Evolutionary conservation across 2,888 invertebrate genomes (phyloP).

Genomic region (Epinotia demarniana): DNA sequence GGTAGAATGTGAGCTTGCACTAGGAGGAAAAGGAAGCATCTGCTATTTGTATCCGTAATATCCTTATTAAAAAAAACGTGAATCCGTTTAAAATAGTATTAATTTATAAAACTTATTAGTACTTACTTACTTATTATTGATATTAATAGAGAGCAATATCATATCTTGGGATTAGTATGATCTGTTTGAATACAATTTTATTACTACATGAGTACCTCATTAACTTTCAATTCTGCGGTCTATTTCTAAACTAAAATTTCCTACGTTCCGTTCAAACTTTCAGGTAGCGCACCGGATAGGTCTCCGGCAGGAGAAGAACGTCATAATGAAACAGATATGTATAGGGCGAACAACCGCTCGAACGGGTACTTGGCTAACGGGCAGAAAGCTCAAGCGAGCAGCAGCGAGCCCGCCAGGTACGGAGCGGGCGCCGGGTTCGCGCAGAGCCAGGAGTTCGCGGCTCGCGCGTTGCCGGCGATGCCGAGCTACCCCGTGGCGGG

Average conservation of each 20-base stretch:
- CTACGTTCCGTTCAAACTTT: neutral
- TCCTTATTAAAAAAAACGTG: no score
- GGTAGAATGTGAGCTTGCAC: no score
- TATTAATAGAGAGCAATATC: no score
- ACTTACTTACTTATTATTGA: no score
- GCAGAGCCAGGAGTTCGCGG: constrained; percentile 11
- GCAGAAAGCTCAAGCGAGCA: constrained; percentile 16
- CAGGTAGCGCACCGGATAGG: constrained; percentile 15
- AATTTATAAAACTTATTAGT: no score
- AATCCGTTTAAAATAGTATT: no score
- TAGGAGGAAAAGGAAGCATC: no score
- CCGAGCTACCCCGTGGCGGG: constrained; percentile 32
- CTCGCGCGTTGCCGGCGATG: neutral
- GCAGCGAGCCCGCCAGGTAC: constrained; percentile 8
- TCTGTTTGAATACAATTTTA: no score
- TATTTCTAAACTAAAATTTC: neutral
- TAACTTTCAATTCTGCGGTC: no score
- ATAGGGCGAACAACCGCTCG: neutral
- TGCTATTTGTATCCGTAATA: no score
- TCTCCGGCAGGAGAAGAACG: constrained; percentile 2
- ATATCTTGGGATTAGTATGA: no score
- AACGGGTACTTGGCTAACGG: constrained; percentile 13
- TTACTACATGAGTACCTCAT: no score
- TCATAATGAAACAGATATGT: neutral
- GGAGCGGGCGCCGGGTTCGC: constrained; percentile 6